A percentile compares a stretch with the other conserved stretches of the same genome.
These are phyloP conservation scores for Hemitrygon akajei DNA, from an alignment of 2,797 vertebrate species.

Conservation along the genomic window DNA sequence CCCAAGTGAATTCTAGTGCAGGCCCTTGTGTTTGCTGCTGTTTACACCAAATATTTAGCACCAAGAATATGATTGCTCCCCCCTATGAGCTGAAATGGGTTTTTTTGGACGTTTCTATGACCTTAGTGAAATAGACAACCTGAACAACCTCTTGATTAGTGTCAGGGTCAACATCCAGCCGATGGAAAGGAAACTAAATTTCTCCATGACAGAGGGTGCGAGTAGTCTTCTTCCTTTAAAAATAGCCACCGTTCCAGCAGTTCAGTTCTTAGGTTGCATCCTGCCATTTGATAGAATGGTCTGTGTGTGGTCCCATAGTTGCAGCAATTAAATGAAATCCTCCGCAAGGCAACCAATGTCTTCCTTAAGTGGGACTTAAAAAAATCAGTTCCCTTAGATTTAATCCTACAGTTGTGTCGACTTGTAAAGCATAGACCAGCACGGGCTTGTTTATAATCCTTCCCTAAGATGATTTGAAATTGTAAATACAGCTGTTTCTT, in stretches of 20 bases:
- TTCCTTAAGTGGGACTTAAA: constrained; percentile 49
- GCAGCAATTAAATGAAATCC: background rate
- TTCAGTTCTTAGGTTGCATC: constrained; percentile 37
- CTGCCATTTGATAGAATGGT: constrained; percentile 47
- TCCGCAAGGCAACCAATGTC: constrained; percentile 42
- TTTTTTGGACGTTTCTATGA: background rate
- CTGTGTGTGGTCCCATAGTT: constrained; percentile 52
- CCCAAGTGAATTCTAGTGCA: background rate
- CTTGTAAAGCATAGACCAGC: constrained; percentile 47
- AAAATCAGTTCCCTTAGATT: constrained; percentile 49
- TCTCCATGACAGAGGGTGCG: no score
- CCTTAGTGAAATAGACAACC: background rate
- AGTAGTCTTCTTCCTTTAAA: background rate
- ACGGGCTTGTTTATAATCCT: constrained; percentile 44
- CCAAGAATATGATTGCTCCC: background rate
- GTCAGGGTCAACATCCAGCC: background rate
- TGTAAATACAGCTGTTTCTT: constrained; percentile 48
- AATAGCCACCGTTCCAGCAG: background rate
- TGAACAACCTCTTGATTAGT: background rate
- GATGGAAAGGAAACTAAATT: background rate
- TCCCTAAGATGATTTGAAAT: constrained; percentile 35
- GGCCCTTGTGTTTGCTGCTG: background rate
- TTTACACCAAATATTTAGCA: background rate
- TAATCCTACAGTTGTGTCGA: constrained; percentile 50
- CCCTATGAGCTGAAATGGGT: no score